Evolutionary conservation across 2,888 invertebrate genomes (phyloP).

Genomic region (Deroplatys truncata): DNA sequence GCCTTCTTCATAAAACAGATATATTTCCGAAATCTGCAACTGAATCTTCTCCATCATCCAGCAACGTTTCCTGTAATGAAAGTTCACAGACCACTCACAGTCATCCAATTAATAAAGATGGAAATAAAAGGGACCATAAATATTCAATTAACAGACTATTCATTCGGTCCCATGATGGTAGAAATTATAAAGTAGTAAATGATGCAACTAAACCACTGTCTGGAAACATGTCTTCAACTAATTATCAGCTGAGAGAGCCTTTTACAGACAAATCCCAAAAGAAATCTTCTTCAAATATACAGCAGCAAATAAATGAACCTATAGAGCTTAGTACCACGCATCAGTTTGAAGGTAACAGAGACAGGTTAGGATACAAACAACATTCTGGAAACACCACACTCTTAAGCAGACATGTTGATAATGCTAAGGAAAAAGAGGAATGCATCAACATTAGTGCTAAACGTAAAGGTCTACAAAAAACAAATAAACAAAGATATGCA

Average conservation of each 20-base stretch:
- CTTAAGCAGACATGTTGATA: background rate
- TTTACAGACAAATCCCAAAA: background rate
- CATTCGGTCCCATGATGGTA: background rate
- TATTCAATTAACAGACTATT: background rate
- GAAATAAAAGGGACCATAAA: background rate
- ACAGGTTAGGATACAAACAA: background rate
- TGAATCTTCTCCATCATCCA: no score
- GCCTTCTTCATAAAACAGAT: background rate
- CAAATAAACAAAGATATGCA: slow-evolving; percentile 26
- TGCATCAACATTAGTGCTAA: background rate
- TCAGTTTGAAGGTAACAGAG: background rate
- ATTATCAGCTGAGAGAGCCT: background rate
- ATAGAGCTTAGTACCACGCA: background rate
- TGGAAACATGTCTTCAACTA: background rate
- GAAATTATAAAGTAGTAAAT: background rate
- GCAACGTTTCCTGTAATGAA: no score
- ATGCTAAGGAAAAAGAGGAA: background rate
- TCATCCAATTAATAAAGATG: background rate
- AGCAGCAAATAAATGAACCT: background rate
- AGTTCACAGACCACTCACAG: background rate
- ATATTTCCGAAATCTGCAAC: background rate
- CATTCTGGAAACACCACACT: background rate
- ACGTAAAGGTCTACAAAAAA: background rate
- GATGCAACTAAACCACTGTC: background rate
- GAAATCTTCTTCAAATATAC: background rate